phyloP scores from a whole-genome alignment of 2,888 invertebrate genomes.

The Papilio protenor region DNA sequence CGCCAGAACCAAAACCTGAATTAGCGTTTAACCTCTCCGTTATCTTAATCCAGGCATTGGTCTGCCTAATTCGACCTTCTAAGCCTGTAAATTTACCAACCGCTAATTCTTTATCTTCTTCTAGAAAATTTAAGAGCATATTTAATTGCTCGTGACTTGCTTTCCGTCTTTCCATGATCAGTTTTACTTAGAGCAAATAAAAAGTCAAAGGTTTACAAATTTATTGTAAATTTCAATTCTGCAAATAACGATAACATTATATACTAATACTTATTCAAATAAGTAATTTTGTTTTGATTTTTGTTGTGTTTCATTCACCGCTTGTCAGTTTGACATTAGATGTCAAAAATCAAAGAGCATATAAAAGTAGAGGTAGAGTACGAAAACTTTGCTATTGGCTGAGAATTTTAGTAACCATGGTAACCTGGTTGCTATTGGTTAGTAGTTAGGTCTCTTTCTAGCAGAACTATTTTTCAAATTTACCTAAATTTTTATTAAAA shows the following conservation, averaged over 20 bases:
- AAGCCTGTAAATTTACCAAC: slow-evolving; percentile 67
- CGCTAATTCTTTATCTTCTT: slow-evolving; percentile 68
- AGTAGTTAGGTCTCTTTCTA: too few relatives aligned
- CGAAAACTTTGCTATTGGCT: too few relatives aligned
- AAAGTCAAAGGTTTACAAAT: too few relatives aligned
- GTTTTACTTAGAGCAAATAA: neutral
- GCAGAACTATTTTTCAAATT: too few relatives aligned
- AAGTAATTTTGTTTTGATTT: neutral
- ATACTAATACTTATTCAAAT: too few relatives aligned
- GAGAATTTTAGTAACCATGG: too few relatives aligned
- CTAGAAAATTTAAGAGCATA: slow-evolving; percentile 67
- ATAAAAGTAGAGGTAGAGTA: too few relatives aligned
- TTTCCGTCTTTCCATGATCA: slow-evolving; percentile 60
- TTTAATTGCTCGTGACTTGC: slow-evolving; percentile 70
- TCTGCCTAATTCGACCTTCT: slow-evolving; percentile 66
- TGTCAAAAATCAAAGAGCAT: too few relatives aligned
- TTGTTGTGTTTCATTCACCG: neutral
- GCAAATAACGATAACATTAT: too few relatives aligned
- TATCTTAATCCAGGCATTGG: slow-evolving; percentile 70
- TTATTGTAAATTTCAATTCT: neutral
- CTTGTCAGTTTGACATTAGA: neutral
- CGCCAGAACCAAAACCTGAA: slow-evolving; percentile 69
- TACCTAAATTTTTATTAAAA: too few relatives aligned
- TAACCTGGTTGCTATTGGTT: too few relatives aligned
- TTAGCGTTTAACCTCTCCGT: slow-evolving; percentile 70